Percentiles rank a stretch among this genome's conserved stretches.
phyloP scores from a whole-genome alignment of 2,797 vertebrate species.

The Enteromius paludinosus region DNA sequence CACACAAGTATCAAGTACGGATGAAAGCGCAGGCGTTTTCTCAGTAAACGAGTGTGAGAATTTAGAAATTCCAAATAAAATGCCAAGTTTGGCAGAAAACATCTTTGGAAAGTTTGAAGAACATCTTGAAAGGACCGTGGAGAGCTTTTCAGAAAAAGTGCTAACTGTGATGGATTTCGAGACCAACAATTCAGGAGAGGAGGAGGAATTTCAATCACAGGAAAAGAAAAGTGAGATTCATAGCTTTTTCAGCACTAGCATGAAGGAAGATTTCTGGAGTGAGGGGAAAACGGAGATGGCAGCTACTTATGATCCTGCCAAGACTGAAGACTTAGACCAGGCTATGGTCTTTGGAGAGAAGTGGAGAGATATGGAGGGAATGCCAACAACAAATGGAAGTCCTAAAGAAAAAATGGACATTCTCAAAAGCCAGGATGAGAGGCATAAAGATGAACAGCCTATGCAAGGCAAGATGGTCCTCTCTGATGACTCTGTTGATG shows the following conservation, averaged over 20 bases:
- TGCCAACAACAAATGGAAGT: slow-evolving; percentile 61
- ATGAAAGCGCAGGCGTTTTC: neutral
- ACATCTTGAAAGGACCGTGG: slow-evolving; percentile 32
- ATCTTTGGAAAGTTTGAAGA: slow-evolving; percentile 29
- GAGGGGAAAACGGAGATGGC: slow-evolving; percentile 63
- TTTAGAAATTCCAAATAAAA: slow-evolving; percentile 13
- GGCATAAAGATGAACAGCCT: slow-evolving; percentile 53
- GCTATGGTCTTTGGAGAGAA: slow-evolving; percentile 61
- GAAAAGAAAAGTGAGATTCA: slow-evolving; percentile 61
- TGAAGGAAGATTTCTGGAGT: slow-evolving; percentile 70
- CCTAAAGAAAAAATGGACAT: slow-evolving; percentile 52
- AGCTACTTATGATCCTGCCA: slow-evolving; percentile 64
- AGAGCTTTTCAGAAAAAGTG: slow-evolving; percentile 48
- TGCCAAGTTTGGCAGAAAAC: slow-evolving; percentile 25
- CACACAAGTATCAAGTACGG: slow-evolving; percentile 5
- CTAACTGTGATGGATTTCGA: slow-evolving; percentile 52
- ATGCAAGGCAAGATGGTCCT: slow-evolving; percentile 59
- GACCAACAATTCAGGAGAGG: slow-evolving; percentile 47
- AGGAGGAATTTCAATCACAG: slow-evolving; percentile 50
- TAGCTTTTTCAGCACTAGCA: slow-evolving; percentile 57
- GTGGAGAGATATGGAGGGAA: slow-evolving; percentile 59
- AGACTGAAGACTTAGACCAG: slow-evolving; percentile 56
- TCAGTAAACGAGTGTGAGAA: slow-evolving; percentile 28
- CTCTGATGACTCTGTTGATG: slow-evolving; percentile 75
- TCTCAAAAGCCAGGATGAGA: slow-evolving; percentile 45